Conservation (phyloP, 2,888 invertebrate species). For the Diaphora mendica region DNA sequence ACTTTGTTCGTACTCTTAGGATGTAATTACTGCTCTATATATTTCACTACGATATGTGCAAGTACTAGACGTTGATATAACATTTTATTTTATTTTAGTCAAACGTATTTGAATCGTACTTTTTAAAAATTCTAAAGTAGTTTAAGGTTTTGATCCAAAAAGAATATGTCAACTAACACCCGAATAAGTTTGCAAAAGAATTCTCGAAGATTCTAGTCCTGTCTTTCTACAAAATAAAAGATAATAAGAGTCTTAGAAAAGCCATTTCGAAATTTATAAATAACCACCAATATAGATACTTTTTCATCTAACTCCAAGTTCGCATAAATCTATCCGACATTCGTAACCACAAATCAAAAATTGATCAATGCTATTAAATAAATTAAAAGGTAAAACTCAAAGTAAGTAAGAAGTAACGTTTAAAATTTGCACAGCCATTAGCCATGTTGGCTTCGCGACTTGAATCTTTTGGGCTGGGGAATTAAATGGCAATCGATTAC, state of each 20-base stretch:
- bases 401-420: slow-evolving; percentile 50
- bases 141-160: too few relatives aligned
- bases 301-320: background rate
- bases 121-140: too few relatives aligned
- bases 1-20: slow-evolving; percentile 71
- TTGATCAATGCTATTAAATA: slow-evolving; percentile 37
- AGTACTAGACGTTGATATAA: background rate
- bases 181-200: too few relatives aligned
- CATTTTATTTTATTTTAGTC: background rate
- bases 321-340: background rate
- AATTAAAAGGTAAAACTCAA: slow-evolving; percentile 57
- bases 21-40: slow-evolving; percentile 53
- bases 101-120: too few relatives aligned
- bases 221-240: background rate
- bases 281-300: background rate
- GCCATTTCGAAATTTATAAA: background rate
- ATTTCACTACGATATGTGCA: background rate
- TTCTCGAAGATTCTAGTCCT: background rate
- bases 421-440: slow-evolving; percentile 78
- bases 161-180: too few relatives aligned
- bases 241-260: background rate
- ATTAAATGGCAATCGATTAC: slow-evolving; percentile 80
- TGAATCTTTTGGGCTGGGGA: slow-evolving; percentile 48
- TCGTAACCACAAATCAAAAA: slow-evolving; percentile 27
- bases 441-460: slow-evolving; percentile 60